A percentile compares a stretch with the other conserved stretches of the same genome.
Conservation (phyloP, 92 coral and sea anemone species). For the Zoanthus sociatus region DNA sequence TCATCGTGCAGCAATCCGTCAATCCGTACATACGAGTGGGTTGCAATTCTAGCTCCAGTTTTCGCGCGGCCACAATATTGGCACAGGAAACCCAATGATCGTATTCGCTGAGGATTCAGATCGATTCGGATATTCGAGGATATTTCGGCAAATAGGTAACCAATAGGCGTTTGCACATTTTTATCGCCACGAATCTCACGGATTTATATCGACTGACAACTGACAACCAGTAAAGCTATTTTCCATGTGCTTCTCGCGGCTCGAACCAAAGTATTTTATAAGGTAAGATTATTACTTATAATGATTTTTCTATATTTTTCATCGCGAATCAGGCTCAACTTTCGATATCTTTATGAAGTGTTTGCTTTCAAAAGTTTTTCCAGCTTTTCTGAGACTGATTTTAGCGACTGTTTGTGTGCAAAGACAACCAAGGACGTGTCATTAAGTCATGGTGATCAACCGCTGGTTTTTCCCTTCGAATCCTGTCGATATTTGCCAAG, state of each 20-base stretch:
- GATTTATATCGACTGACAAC: not conserved
- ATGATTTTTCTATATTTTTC: not conserved
- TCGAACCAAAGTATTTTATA: too few species aligned
- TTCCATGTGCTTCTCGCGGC: too few species aligned
- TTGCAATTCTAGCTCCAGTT: constrained; percentile 13
- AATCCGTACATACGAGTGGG: constrained; percentile 40
- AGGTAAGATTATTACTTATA: not conserved
- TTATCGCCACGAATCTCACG: not conserved
- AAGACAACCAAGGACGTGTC: too few species aligned
- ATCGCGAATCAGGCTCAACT: constrained; percentile 16
- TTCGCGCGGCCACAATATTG: constrained; percentile 36
- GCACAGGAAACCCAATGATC: constrained; percentile 48
- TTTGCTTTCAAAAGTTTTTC: too few species aligned
- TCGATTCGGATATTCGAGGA: constrained; percentile 28
- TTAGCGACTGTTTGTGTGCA: too few species aligned
- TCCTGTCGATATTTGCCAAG: too few species aligned
- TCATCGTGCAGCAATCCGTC: constrained; percentile 48
- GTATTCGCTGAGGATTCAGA: constrained; percentile 51
- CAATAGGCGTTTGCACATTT: constrained; percentile 52
- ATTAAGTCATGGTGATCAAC: too few species aligned
- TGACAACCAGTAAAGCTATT: too few species aligned
- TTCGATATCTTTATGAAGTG: too few species aligned
- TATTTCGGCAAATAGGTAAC: constrained; percentile 46
- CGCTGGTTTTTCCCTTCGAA: too few species aligned
- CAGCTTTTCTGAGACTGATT: too few species aligned